These are phyloP conservation scores for Osedax frankpressi DNA, from an alignment of 2,888 invertebrate genomes.

Conservation along the genomic window DNA sequence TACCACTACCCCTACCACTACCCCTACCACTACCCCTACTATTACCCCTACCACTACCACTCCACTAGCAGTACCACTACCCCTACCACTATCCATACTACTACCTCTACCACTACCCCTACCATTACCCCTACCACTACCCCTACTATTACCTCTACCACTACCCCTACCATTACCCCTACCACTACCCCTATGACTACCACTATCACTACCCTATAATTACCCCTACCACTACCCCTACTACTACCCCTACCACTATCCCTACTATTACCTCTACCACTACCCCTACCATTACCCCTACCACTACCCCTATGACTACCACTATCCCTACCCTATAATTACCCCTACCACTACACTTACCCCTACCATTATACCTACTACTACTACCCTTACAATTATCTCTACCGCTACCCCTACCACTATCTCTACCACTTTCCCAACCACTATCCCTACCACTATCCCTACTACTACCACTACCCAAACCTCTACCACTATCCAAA, in stretches of 20 bases:
- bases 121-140: conserved; percentile 25
- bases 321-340: conserved; percentile 16
- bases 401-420: background rate
- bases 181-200: conserved; percentile 21
- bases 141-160: conserved; percentile 24
- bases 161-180: conserved; percentile 23
- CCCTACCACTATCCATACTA: conserved; percentile 23
- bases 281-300: conserved; percentile 16
- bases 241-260: conserved; percentile 18
- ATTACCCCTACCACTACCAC: conserved; percentile 26
- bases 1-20: conserved; percentile 26
- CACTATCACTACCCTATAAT: conserved; percentile 18
- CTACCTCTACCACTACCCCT: conserved; percentile 25
- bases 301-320: conserved; percentile 16
- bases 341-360: conserved; percentile 17
- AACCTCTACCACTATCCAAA: background rate
- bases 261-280: conserved; percentile 16
- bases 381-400: conserved; percentile 1
- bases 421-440: background rate
- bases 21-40: conserved; percentile 25
- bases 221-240: conserved; percentile 18
- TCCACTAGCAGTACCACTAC: conserved; percentile 24
- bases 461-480: background rate
- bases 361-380: conserved; percentile 18
- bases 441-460: background rate